Evolutionary conservation across 2,888 invertebrate genomes (phyloP).

Genomic region (Lochmaea crataegi): DNA sequence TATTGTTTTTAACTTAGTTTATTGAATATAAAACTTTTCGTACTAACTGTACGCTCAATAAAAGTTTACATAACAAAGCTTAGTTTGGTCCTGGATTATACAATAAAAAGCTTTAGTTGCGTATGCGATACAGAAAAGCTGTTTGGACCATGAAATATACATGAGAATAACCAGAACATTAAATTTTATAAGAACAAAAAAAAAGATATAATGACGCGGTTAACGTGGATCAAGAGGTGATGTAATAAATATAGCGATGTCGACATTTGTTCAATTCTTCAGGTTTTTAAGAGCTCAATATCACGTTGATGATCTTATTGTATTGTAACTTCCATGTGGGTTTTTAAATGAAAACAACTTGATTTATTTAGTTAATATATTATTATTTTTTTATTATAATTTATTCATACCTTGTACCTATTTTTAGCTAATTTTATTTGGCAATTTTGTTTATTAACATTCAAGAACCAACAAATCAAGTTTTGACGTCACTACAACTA

Average conservation of each 20-base stretch:
- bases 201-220: background rate
- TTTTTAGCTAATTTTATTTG: too few species aligned
- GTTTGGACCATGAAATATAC: constrained; percentile 13
- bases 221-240: constrained; percentile 1
- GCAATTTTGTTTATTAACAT: too few species aligned
- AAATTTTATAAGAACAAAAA: constrained; percentile 1
- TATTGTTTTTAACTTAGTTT: background rate
- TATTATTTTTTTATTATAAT: too few species aligned
- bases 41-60: too few species aligned
- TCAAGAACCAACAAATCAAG: too few species aligned
- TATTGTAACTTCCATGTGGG: background rate
- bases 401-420: too few species aligned
- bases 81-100: background rate
- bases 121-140: background rate
- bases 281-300: background rate
- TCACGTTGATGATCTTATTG: background rate
- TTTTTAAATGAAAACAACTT: too few species aligned
- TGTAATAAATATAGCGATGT: background rate
- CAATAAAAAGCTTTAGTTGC: background rate
- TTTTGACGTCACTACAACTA: too few species aligned
- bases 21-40: too few species aligned
- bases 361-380: too few species aligned
- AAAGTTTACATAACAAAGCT: background rate
- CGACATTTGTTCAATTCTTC: too few species aligned
- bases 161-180: constrained; percentile 20